A percentile compares a stretch with the other conserved stretches of the same genome.
These are phyloP conservation scores for Pyralis farinalis DNA, from an alignment of 2,888 invertebrate species.

Conservation along the genomic window DNA sequence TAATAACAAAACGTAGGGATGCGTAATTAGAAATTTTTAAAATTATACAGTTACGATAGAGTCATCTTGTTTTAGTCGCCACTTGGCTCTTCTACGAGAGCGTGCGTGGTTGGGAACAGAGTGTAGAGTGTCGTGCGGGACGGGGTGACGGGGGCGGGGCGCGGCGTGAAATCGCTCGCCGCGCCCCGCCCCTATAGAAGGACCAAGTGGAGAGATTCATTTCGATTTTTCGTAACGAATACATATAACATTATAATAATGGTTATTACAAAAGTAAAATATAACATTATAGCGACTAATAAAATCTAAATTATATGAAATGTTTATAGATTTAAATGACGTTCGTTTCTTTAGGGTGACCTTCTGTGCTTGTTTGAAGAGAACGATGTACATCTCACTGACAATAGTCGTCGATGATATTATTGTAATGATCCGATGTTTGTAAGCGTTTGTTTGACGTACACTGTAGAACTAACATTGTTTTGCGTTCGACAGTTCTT, in stretches of 20 bases:
- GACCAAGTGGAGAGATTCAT: constrained; percentile 54
- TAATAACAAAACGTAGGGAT: constrained; percentile 80
- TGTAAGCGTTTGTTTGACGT: constrained; percentile 70
- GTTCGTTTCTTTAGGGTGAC: constrained; percentile 76
- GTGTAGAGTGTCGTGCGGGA: constrained; percentile 1
- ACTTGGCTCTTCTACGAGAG: constrained; percentile 42
- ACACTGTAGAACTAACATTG: constrained; percentile 77
- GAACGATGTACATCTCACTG: constrained; percentile 61
- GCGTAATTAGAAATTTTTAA: constrained; percentile 81
- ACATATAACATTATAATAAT: constrained; percentile 80
- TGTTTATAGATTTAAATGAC: constrained; percentile 79
- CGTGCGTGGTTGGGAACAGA: constrained; percentile 14
- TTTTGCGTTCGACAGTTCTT: constrained; percentile 78
- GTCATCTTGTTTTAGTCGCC: constrained; percentile 63
- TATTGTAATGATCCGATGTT: constrained; percentile 64
- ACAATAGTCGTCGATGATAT: constrained; percentile 67
- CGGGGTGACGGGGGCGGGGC: constrained; percentile 8
- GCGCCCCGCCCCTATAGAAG: constrained; percentile 22
- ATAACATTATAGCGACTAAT: constrained; percentile 80
- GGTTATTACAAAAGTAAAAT: constrained; percentile 77
- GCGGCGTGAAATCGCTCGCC: constrained; percentile 14
- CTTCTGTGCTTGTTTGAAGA: constrained; percentile 72
- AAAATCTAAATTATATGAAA: constrained; percentile 80
- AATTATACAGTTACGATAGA: constrained; percentile 80
- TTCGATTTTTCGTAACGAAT: constrained; percentile 77